phyloP scores from a whole-genome alignment of 1,140 invertebrate species.

The Antheraea mylitta region DNA sequence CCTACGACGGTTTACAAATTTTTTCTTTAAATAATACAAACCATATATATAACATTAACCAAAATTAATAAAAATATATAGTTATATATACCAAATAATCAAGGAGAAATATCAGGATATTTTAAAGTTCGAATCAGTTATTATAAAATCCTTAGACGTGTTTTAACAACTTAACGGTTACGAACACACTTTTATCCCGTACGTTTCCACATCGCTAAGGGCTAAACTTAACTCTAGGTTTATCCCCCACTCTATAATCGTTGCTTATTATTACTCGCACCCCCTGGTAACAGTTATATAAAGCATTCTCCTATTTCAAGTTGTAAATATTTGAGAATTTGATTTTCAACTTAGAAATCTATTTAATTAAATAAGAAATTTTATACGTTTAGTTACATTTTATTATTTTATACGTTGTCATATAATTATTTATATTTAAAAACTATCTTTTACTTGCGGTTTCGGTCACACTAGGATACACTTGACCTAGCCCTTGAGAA shows the following conservation, averaged over 20 bases:
- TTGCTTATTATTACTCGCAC: slow-evolving; percentile 52
- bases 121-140: too few relatives aligned
- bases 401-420: too few relatives aligned
- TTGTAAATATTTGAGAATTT: slow-evolving; percentile 39
- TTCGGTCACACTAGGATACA: too few relatives aligned
- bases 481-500: too few relatives aligned
- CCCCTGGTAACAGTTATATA: slow-evolving; percentile 37
- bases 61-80: too few relatives aligned
- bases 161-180: neutral
- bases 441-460: too few relatives aligned
- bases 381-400: neutral
- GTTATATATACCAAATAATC: too few relatives aligned
- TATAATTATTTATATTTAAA: too few relatives aligned
- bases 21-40: too few relatives aligned
- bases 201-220: slow-evolving; percentile 28
- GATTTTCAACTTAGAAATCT: slow-evolving; percentile 25
- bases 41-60: too few relatives aligned
- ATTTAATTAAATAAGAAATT: slow-evolving; percentile 6
- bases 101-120: too few relatives aligned
- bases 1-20: too few relatives aligned
- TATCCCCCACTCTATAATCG: slow-evolving; percentile 48
- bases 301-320: slow-evolving; percentile 50
- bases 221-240: slow-evolving; percentile 13
- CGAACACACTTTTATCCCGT: slow-evolving; percentile 21
- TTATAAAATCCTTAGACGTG: neutral